Base-by-base conservation (phyloP, 2,888 invertebrate genomes). In the Chloromyia formosa region DNA sequence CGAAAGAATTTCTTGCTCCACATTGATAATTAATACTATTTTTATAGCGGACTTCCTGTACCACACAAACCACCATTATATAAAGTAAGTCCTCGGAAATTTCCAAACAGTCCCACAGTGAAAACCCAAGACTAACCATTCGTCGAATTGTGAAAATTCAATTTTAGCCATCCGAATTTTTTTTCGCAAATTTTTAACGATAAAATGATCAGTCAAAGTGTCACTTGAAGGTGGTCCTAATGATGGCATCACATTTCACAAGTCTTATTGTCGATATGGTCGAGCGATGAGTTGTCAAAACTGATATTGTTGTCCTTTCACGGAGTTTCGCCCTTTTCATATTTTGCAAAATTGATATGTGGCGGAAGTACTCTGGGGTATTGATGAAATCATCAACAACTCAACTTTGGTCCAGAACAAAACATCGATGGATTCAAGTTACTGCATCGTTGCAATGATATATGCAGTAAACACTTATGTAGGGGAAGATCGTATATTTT, bases 211-310 rank as follows among this genome's bases (percentile, higher is more conserved):
- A 71, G 27, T 71, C 56, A 71, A 71, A 58, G 35, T 58, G 71
- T 58, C 71, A 58, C 71, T 71, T 56, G 18, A 71, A 58, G 71
- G 71, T 71, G 71, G 71, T 71, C 71, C 27, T 71, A 71, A 71
- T 71, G 71, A 71, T 40, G 42, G 56, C 58, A 56, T 71, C 40
- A 56, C 71, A 69, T 56, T 56, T 71, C 58, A 18, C 66, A 56
- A 71, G 56, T 58, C 58, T 42, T 56, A 54, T 71, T 71, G 71
- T 71, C 20, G 56, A n/a, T 40, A 23, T 40, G 56, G 71, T 58
- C 71, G 40, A 71, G 58, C 56, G 71, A 71, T 71, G 71, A 71
- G 58, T 71, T 71, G 71, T 71, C 56, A 71, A 71, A 71, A 71
- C 56, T 71, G 20, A 9, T 20, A 71, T 71, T 71, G 20, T 56